Evolutionary conservation across 2,888 invertebrate species (phyloP), one percentile per base, ranked within the genome.

Genomic region (Drosophila multiciliata): DNA sequence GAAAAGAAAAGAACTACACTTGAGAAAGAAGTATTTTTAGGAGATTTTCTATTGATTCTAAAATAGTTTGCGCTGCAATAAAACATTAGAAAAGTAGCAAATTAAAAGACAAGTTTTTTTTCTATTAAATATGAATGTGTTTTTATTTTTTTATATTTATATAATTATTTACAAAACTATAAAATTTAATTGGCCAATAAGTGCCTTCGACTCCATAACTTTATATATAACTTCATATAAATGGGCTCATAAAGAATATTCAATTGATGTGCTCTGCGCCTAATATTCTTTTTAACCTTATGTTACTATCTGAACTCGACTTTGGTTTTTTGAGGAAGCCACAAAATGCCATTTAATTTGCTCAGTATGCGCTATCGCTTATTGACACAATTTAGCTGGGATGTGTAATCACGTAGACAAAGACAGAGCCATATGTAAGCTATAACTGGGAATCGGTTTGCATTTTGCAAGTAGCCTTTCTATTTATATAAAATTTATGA

Each of bases 401-500:
- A n/a, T 12, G 26, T 59, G 61, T 53, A 63, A 48, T 75, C 75
- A 48, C 26, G 33, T 50, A 38, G 38, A 59, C 20, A 20, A 12
- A 38, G 23, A 45, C 1, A 17, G 26, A 29, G 48, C n/a, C 17
- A 26, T 60, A 26, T 33, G 48, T 36, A 29, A 33, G 36, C 40
- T 42, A 32, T 40, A 53, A 54, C 48, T 65, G 48, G 15, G 9
- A 66, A 48, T 66, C 36, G 50, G 15, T 15, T 15, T 59, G 49
- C 48, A 48, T 53, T 75, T 81, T 50, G 48, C 36, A 77, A 53
- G 52, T 62, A 32, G 42, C 8, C 62, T 64, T 72, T 78, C 78
- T 86, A 88, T 86, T 75, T 75, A 82, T 86, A 86, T 83, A 75
- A 71, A 55, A 29, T 71, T 69, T 63, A 75, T 82, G 82, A 80